Base-by-base conservation (phyloP, 1,140 invertebrate genomes). In the Drosophila pectinifera region DNA sequence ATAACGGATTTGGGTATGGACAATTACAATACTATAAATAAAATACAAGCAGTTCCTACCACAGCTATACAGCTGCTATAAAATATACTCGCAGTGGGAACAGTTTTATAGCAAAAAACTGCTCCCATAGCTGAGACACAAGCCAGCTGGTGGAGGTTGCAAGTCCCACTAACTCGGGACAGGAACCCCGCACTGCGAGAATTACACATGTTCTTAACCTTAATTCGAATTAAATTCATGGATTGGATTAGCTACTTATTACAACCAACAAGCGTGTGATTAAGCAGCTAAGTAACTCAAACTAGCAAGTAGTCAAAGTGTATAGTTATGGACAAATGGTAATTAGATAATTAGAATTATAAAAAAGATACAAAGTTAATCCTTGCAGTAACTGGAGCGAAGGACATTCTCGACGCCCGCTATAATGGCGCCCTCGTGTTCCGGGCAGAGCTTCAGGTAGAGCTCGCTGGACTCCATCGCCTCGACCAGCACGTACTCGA, bases 401-500 rank as follows among this genome's bases (percentile, higher is more conserved):
- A 94, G 92, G 34, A 94, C 80, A 46, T 93, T 94, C 54, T 93
- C 93, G 26, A 92, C 86, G 41, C 94, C 94, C 0, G 93, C 92
- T 11, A 94, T 91, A 7, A 95, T 93, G 14, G 94, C 93, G 54
- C 93, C 93, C 48, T 94, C 93, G 49, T 93, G 77, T 64, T 94
- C 93, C 5, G 94, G 94, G 79, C 94, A 95, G 4, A 94, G 91
- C 24, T 93, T 94, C 20, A 95, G 93, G 41, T 94, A 94, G 75
- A 84, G 94, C 92, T 85, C 64, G 16, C 64, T 70, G 38, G 81
- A 73, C 92, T 96, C 95, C 68, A 96, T 92, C n/a, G 94, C 95
- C 58, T 96, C 95, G 34, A 97, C 92, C 18, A 94, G 94, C n/a
- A 97, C 90, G 46, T 95, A 95, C 31, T 95, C 94, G 28, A 97